Evolutionary conservation across 2,888 invertebrate genomes (phyloP).

Genomic region (Entomobrya multifasciata): DNA sequence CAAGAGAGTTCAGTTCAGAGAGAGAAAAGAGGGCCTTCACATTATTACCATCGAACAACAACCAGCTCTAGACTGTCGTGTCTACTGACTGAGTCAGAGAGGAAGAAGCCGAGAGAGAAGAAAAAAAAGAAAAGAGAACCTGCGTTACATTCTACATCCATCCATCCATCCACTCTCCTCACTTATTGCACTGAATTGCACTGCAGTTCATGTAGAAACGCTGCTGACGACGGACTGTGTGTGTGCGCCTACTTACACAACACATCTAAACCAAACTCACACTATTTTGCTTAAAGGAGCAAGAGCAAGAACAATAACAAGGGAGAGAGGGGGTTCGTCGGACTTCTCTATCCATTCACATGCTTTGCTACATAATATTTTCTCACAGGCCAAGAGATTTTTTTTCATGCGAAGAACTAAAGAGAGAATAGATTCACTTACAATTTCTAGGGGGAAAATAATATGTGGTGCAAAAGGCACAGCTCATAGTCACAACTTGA

Average conservation of each 20-base stretch:
- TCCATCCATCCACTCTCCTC: too few relatives aligned
- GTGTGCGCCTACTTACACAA: background rate
- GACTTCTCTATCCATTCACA: slow-evolving; percentile 14
- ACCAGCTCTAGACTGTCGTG: too few relatives aligned
- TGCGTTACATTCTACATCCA: slow-evolving; percentile 45
- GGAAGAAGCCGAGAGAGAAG: background rate
- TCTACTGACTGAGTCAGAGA: too few relatives aligned
- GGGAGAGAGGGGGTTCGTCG: background rate
- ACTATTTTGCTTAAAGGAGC: too few relatives aligned
- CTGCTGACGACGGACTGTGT: slow-evolving; percentile 12
- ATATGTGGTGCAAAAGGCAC: slow-evolving; percentile 11
- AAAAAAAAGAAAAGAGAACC: slow-evolving; percentile 1
- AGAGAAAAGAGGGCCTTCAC: background rate
- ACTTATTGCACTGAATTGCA: slow-evolving; percentile 15
- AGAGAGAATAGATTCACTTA: slow-evolving; percentile 61
- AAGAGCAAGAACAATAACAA: background rate
- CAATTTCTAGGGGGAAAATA: slow-evolving; percentile 68
- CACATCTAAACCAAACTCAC: background rate
- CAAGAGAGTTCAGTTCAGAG: too few relatives aligned
- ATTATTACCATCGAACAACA: too few relatives aligned
- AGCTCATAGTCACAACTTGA: too few relatives aligned
- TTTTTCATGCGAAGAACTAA: too few relatives aligned
- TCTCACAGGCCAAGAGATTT: too few relatives aligned
- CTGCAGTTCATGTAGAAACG: too few relatives aligned
- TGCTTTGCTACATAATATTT: slow-evolving; percentile 40